phyloP scores from a whole-genome alignment of 1,140 invertebrate species.

The Lordiphosa clarofinis region DNA sequence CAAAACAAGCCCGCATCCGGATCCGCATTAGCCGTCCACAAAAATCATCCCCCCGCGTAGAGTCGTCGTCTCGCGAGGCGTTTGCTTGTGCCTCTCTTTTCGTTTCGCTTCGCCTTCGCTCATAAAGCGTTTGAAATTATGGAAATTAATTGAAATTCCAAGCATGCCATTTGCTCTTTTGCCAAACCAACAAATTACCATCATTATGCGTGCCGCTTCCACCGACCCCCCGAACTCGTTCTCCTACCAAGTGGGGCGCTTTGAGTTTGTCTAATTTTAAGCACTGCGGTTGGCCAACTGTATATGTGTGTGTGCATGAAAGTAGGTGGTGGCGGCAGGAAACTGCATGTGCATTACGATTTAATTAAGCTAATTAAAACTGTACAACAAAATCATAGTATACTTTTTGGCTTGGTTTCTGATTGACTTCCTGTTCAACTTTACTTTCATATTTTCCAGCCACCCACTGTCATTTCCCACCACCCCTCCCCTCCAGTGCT shows the following conservation, averaged over 20 bases:
- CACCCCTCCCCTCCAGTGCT: conserved; percentile 4
- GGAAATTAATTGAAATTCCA: conserved; percentile 80
- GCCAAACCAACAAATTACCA: conserved; percentile 78
- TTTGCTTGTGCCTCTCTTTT: conserved; percentile 5
- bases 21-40: conserved; percentile 2
- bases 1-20: neutral
- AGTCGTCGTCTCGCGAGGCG: neutral
- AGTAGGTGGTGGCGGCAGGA: neutral
- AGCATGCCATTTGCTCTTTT: conserved; percentile 75
- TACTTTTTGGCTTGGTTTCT: conserved; percentile 30
- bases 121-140: conserved; percentile 78
- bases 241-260: conserved; percentile 32
- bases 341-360: conserved; percentile 33
- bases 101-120: conserved; percentile 37
- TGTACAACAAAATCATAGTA: conserved; percentile 22
- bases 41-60: conserved; percentile 39
- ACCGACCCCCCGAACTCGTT: neutral
- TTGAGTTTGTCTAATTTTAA: conserved; percentile 58
- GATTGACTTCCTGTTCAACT: conserved; percentile 52
- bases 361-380: conserved; percentile 63
- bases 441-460: conserved; percentile 26
- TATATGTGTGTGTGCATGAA: conserved; percentile 1
- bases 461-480: neutral
- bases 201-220: conserved; percentile 55
- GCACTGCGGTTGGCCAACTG: conserved; percentile 25